These are phyloP conservation scores for Okapia johnstoni DNA, from an alignment of 2,113 vertebrate species.

Conservation along the genomic window DNA sequence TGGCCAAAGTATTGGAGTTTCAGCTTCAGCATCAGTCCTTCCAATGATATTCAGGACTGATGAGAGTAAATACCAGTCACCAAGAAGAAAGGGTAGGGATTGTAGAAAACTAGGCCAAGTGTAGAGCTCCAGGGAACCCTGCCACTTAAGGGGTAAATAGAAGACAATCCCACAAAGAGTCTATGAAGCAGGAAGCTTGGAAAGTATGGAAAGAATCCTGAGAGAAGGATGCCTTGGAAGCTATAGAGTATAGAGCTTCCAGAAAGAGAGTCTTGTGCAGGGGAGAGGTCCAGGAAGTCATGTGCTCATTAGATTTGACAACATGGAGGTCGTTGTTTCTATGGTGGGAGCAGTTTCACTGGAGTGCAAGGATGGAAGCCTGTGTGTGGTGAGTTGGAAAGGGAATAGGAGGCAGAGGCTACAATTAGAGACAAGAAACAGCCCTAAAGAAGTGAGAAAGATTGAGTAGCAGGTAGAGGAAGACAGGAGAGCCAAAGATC, in stretches of 20 bases:
- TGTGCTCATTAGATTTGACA: not conserved
- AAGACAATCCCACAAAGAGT: not conserved
- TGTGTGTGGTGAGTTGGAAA: not conserved
- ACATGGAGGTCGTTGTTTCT: not conserved
- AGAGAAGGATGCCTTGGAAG: not conserved
- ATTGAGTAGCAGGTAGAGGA: not conserved
- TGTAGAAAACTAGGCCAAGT: not conserved
- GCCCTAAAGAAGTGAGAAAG: not conserved
- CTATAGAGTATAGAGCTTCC: not conserved
- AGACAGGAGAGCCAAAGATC: not conserved
- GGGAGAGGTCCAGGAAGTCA: not conserved
- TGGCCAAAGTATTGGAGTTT: not conserved
- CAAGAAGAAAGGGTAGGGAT: not conserved
- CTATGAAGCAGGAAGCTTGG: not conserved
- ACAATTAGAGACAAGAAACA: not conserved
- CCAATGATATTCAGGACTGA: not conserved
- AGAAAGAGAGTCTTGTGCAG: not conserved
- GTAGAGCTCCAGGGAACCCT: not conserved
- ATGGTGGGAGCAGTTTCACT: not conserved
- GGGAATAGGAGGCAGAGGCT: not conserved
- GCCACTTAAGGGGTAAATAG: not conserved
- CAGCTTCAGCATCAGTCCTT: not conserved
- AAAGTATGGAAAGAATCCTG: not conserved
- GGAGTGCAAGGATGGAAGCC: not conserved
- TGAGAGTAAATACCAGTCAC: not conserved